These are phyloP conservation scores for Nipponacmea schrenckii DNA, from an alignment of 2,888 invertebrate genomes.

Conservation along the genomic window DNA sequence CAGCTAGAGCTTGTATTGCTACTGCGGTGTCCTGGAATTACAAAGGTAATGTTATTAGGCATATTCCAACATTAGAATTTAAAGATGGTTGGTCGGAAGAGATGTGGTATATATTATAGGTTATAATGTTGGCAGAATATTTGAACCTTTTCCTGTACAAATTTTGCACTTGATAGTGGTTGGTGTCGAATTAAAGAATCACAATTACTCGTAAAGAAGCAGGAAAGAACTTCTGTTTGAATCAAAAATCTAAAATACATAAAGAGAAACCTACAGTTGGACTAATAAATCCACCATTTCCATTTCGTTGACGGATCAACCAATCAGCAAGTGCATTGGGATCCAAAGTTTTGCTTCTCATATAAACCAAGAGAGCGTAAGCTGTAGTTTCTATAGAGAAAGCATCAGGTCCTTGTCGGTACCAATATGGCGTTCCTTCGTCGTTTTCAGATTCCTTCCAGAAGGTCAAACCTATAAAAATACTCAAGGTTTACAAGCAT, in stretches of 20 bases:
- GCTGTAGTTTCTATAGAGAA: constrained; percentile 32
- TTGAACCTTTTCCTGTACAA: no score
- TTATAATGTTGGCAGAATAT: no score
- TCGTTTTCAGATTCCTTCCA: constrained; percentile 18
- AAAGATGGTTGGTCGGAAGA: no score
- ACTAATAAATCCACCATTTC: constrained; percentile 29
- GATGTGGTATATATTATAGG: no score
- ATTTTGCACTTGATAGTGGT: no score
- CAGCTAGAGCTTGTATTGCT: constrained; percentile 30
- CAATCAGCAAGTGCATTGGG: constrained; percentile 32
- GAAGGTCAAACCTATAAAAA: constrained; percentile 22
- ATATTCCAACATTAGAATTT: no score
- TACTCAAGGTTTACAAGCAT: no score
- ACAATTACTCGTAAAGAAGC: no score
- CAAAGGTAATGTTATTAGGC: neutral
- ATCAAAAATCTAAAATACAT: no score
- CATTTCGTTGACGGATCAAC: constrained; percentile 30
- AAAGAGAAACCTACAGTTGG: constrained; percentile 21
- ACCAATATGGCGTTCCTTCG: constrained; percentile 24
- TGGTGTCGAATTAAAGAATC: no score
- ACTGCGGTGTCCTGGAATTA: constrained; percentile 28
- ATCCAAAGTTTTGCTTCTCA: neutral
- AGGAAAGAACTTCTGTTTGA: no score
- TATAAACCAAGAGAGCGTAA: constrained; percentile 27
- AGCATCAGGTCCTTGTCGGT: constrained; percentile 25